Evolutionary conservation across 2,113 vertebrate species (phyloP).

Genomic region (Peromyscus californicus): DNA sequence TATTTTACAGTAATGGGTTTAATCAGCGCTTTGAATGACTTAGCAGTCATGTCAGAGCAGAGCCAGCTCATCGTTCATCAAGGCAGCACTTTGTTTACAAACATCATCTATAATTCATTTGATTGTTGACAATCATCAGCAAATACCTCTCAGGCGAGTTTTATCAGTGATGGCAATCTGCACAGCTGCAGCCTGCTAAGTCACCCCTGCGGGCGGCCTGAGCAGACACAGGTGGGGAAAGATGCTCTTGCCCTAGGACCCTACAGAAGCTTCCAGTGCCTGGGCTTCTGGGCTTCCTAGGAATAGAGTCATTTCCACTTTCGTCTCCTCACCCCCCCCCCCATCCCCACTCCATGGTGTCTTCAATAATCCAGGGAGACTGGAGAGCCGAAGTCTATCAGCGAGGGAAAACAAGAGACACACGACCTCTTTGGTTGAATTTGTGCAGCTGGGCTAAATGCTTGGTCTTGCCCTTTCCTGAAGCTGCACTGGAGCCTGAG

Average conservation of each 20-base stretch:
- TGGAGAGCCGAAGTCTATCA: not conserved
- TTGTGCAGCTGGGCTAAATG: not conserved
- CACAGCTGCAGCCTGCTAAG: conserved; percentile 79
- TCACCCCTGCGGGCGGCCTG: not conserved
- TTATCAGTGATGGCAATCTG: conserved; percentile 87
- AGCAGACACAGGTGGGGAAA: not conserved
- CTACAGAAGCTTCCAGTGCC: not conserved
- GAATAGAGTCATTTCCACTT: not conserved
- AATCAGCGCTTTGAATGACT: conserved; percentile 91
- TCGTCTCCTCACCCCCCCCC: not conserved
- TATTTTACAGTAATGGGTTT: conserved; percentile 92
- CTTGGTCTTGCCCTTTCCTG: not conserved
- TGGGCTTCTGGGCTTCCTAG: not conserved
- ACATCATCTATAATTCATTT: conserved; percentile 91
- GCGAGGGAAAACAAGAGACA: not conserved
- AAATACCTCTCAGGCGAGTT: conserved; percentile 87
- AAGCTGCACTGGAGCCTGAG: not conserved
- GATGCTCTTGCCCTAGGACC: not conserved
- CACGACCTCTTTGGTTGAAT: not conserved
- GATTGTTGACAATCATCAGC: conserved; percentile 90
- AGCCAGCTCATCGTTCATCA: conserved; percentile 89
- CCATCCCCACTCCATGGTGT: not conserved
- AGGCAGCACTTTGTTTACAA: conserved; percentile 88
- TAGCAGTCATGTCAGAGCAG: conserved; percentile 88
- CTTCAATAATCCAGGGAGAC: not conserved